A percentile compares a stretch with the other conserved stretches of the same genome.
Evolutionary conservation across 2,888 invertebrate genomes (phyloP).

Genomic region (Sphaerophoria rueppellii): DNA sequence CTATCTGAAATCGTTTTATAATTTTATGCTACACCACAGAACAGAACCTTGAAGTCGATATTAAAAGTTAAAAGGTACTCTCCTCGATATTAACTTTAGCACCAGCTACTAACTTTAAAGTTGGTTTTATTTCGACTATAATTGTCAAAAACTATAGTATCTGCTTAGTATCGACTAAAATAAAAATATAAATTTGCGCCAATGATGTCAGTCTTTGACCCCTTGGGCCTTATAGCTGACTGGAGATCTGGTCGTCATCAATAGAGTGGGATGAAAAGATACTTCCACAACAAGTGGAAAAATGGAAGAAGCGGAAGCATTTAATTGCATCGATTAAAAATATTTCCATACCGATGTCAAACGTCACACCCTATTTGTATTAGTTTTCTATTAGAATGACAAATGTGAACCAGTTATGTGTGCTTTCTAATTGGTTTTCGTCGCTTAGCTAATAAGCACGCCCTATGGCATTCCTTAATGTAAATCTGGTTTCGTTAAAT

Average conservation of each 20-base stretch:
- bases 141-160: too few relatives aligned
- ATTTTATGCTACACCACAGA: too few relatives aligned
- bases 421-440: background rate
- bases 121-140: too few relatives aligned
- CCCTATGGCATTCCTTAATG: background rate
- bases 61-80: too few relatives aligned
- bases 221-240: conserved; percentile 26
- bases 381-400: too few relatives aligned
- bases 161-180: too few relatives aligned
- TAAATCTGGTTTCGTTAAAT: background rate
- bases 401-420: background rate
- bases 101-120: too few relatives aligned
- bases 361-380: too few relatives aligned
- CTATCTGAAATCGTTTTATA: too few relatives aligned
- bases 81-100: too few relatives aligned
- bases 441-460: background rate
- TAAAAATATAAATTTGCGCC: too few relatives aligned
- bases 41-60: too few relatives aligned
- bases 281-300: conserved; percentile 7
- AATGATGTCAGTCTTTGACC: conserved; percentile 34
- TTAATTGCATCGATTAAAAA: conserved; percentile 5
- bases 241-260: conserved; percentile 24
- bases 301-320: background rate
- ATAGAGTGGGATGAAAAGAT: conserved; percentile 30
- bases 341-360: background rate